Evolutionary conservation across 92 coral and sea anemone genomes (phyloP).

Genomic region (Metridium senile): DNA sequence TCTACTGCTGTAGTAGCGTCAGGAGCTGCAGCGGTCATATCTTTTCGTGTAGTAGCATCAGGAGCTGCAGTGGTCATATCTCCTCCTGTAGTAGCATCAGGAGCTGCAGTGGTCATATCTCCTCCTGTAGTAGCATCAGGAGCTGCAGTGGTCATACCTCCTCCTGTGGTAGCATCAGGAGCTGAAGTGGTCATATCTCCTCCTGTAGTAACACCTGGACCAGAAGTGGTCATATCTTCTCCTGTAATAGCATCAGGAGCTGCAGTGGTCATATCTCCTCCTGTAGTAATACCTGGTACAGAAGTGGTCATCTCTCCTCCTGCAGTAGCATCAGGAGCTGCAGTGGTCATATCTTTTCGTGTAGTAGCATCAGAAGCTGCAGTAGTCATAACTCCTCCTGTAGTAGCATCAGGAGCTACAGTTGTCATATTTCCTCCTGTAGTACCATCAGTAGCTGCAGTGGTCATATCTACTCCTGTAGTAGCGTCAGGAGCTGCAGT

Average conservation of each 20-base stretch:
- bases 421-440: too few species aligned
- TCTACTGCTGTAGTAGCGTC: neutral
- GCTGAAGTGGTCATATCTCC: neutral
- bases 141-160: neutral
- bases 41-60: neutral
- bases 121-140: neutral
- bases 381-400: too few species aligned
- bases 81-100: neutral
- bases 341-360: too few species aligned
- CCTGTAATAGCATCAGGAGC: neutral
- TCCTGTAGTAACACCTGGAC: slow-evolving; percentile 1
- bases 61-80: slow-evolving; percentile 12
- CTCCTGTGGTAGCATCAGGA: neutral
- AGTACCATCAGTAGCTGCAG: too few species aligned
- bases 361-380: too few species aligned
- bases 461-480: too few species aligned
- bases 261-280: neutral
- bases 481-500: too few species aligned
- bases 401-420: too few species aligned
- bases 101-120: neutral
- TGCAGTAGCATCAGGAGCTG: too few species aligned
- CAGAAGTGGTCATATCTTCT: neutral
- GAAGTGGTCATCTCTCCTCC: too few species aligned
- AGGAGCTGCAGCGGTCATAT: neutral
- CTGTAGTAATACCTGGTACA: too few species aligned